Evolutionary conservation across 1,140 invertebrate species (phyloP), one percentile per base, ranked within the genome.

Genomic region (Drosophila setifemur): DNA sequence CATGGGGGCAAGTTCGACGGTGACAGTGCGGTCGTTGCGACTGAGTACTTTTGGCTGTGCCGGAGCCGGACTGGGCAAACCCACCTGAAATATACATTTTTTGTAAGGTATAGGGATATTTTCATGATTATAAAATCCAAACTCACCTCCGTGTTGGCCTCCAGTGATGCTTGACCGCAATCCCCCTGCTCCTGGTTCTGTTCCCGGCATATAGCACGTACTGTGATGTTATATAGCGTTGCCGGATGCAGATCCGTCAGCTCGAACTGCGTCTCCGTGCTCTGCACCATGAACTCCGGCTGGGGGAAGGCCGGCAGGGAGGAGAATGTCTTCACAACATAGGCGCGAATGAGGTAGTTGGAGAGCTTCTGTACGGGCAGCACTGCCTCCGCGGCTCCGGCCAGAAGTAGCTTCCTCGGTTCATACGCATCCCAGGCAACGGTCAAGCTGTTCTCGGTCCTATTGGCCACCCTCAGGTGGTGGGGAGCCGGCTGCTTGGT

Each of bases 211-310:
- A 91, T 90, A 1, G 95, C 95, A 19, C 91, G 91, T 1, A 96
- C 92, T 25, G 93, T 93, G 6, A 96, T 92, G 49, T 93, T 94
- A 75, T 96, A 96, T 9, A 92, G 90, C 1, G 95, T 95, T 4
- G 94, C 95, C 1, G 95, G 94, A 47, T 94, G 93, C 2, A 97
- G 88, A 61, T 93, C 93, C 43, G 92, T 91, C 0, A 96, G 72
- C 48, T 93, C 91, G 8, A 91, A 90, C 9, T 90, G 75, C 0
- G 91, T 82, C 33, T 91, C 92, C 4, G 77, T 89, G 69, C 91
- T 92, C 25, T 91, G 89, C 1, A 93, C 90, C 43, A 90, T 89
- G 90, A 92, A 93, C 72, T 90, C 82, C 0, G 75, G 78, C 19
- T 81, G 85, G 0, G 52, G 50, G 2, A 89, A 87, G 6, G 76